Base-by-base conservation (phyloP, 2,797 vertebrate species). In the Gallinago stenura region DNA sequence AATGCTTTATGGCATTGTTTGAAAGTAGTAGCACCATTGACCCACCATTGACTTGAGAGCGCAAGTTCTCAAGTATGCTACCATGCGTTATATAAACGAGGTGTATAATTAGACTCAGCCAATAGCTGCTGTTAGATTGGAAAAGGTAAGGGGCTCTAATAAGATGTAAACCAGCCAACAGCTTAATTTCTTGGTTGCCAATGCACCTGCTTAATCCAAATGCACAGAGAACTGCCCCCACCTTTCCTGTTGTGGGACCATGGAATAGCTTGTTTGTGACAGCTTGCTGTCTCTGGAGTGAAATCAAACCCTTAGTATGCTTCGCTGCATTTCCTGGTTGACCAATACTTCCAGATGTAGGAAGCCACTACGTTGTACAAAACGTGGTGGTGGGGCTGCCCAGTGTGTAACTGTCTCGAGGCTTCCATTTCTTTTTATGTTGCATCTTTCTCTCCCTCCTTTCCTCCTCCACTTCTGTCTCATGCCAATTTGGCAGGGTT, bases 91-190 rank as follows among this genome's bases (percentile, higher is more conserved):
- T 57, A 17, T 94, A 50, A 78, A 88, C 61, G 69, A 24, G 35
- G 45, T 45, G 57, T 90, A 33, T 87, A 62, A 62, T 88, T 83
- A 71, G 39, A 65, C 20, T 71, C 18, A 41, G 71, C 56, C 71
- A 93, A 6, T 90, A 94, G 71, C 90, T 87, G 91, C 65, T 91
- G 51, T 60, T 70, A 56, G 57, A 48, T 30, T 78, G 89, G 80
- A 84, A 57, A 68, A 81, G 31, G 65, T 12, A 61, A 37, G 77
- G 58, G 0, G 0, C 43, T 86, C 58, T 81, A 86, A 68, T 71
- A 68, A 89, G 73, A 90, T 79, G 33, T 57, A 75, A 89, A 68
- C 41, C 48, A 91, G 65, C 39, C 86, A 78, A 64, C 53, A 78
- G 50, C 50, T 92, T 83, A 31, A 81, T 94, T 90, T 41, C 21